These are phyloP conservation scores for Coranthus polyacanthus DNA, from an alignment of 2,797 vertebrate species.

Conservation along the genomic window DNA sequence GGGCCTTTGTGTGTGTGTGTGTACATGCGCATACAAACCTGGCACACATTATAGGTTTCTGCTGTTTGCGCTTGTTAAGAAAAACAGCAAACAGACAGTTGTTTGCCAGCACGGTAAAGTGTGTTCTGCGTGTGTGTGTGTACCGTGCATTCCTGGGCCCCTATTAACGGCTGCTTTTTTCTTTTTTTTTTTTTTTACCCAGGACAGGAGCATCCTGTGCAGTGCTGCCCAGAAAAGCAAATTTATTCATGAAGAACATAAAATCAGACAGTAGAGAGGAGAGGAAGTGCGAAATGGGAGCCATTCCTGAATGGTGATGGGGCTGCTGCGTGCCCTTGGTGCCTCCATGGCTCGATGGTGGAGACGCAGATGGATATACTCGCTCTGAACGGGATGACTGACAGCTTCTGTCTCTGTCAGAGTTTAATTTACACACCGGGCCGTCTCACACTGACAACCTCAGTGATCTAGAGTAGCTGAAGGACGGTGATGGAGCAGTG, in stretches of 20 bases:
- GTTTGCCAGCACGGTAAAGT: conserved; percentile 19
- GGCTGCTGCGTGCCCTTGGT: conserved; percentile 32
- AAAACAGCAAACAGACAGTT: conserved; percentile 38
- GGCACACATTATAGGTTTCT: conserved; percentile 38
- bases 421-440: conserved; percentile 55
- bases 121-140: conserved; percentile 11
- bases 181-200: background rate
- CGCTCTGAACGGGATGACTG: conserved; percentile 49
- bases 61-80: conserved; percentile 43
- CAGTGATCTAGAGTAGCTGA: conserved; percentile 31
- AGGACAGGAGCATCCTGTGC: conserved; percentile 9
- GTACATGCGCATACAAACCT: conserved; percentile 40
- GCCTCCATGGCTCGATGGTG: conserved; percentile 18
- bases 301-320: conserved; percentile 38
- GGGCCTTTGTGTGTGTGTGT: conserved; percentile 18
- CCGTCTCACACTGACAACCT: conserved; percentile 38
- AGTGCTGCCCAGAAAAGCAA: conserved; percentile 13
- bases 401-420: conserved; percentile 56
- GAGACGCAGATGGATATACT: conserved; percentile 49
- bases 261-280: conserved; percentile 48
- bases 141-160: conserved; percentile 31
- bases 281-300: conserved; percentile 27
- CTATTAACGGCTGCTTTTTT: conserved; percentile 23
- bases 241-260: conserved; percentile 65
- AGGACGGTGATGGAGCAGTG: conserved; percentile 11